Evolutionary conservation across 2,113 vertebrate genomes (phyloP).

Genomic region (Hystrix brachyura): DNA sequence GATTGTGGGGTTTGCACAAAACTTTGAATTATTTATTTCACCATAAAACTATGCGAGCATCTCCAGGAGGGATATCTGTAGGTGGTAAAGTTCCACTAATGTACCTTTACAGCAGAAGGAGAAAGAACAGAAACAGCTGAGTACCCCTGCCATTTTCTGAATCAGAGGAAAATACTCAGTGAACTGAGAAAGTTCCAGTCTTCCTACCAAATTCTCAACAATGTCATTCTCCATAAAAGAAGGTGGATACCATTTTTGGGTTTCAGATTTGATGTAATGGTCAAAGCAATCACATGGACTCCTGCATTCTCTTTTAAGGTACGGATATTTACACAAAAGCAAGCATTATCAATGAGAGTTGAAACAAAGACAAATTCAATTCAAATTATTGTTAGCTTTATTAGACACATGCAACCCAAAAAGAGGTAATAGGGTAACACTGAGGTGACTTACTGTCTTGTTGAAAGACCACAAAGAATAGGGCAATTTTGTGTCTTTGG

Average conservation of each 20-base stretch:
- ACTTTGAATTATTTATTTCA: slow-evolving; percentile 71
- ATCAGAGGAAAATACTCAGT: slow-evolving; percentile 32
- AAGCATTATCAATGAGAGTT: neutral
- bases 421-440: neutral
- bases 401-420: neutral
- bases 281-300: neutral
- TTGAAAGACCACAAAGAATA: neutral
- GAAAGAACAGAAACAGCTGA: neutral
- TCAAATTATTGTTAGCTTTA: slow-evolving; percentile 3
- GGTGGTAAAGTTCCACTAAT: slow-evolving; percentile 57
- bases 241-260: neutral
- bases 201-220: slow-evolving; percentile 50
- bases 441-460: neutral
- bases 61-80: neutral
- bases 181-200: neutral
- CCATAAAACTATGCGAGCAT: slow-evolving; percentile 52
- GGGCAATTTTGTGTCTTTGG: neutral
- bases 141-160: neutral
- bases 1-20: neutral
- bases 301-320: neutral
- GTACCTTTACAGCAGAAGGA: neutral
- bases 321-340: neutral
- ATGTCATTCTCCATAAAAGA: neutral
- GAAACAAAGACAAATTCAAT: slow-evolving; percentile 17
- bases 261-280: neutral